Conservation (phyloP, 2,888 invertebrate genomes). For the Platycheirus rosarum region DNA sequence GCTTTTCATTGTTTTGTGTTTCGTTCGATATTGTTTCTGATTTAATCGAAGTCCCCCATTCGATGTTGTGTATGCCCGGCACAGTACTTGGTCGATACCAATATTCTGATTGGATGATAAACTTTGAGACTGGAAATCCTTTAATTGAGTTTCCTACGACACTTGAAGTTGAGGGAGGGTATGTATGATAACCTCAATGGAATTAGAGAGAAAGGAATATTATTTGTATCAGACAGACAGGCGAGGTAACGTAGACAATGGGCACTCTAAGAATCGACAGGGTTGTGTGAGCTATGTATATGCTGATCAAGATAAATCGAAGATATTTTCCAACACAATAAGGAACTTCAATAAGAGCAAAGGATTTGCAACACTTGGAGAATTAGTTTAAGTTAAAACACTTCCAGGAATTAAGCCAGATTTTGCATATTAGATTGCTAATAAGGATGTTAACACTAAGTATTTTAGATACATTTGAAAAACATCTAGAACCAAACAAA, state of each 20-base stretch:
- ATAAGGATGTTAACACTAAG: too few relatives aligned
- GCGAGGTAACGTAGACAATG: background rate
- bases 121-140: constrained; percentile 62
- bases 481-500: too few relatives aligned
- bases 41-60: constrained; percentile 21
- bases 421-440: too few relatives aligned
- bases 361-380: constrained; percentile 15
- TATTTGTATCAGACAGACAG: background rate
- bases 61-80: background rate
- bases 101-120: constrained; percentile 55
- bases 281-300: too few relatives aligned
- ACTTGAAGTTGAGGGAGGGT: constrained; percentile 13
- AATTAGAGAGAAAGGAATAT: background rate
- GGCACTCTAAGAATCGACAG: background rate
- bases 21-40: constrained; percentile 26
- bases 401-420: too few relatives aligned
- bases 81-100: background rate
- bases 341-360: constrained; percentile 6
- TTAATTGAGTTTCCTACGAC: constrained; percentile 64
- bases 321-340: constrained; percentile 18
- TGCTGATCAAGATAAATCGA: background rate
- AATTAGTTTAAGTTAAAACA: too few relatives aligned
- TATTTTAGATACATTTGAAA: too few relatives aligned
- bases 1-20: constrained; percentile 20
- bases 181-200: background rate